phyloP scores from a whole-genome alignment of 2,113 vertebrate genomes.

The Thunnus maccoyii region DNA sequence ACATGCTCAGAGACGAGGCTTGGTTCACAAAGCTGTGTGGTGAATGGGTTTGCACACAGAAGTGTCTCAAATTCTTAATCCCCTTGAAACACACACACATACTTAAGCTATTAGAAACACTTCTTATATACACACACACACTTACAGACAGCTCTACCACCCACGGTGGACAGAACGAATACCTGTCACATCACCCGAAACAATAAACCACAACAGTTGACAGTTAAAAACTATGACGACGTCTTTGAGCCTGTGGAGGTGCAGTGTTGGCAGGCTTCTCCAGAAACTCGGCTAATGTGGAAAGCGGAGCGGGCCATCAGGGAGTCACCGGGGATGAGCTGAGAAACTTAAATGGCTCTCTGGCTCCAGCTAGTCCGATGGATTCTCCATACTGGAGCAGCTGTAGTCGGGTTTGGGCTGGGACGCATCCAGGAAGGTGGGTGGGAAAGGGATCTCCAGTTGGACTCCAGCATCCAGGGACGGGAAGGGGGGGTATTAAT shows the following conservation, averaged over 20 bases:
- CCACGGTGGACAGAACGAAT: conserved; percentile 55
- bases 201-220: conserved; percentile 64
- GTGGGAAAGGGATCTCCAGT: conserved; percentile 73
- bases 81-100: conserved; percentile 46
- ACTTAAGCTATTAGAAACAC: conserved; percentile 57
- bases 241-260: conserved; percentile 46
- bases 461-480: conserved; percentile 26
- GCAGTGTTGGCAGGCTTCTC: conserved; percentile 56
- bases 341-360: conserved; percentile 69
- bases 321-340: conserved; percentile 66
- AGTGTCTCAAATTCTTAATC: conserved; percentile 41
- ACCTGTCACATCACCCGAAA: conserved; percentile 55
- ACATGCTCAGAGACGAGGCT: conserved; percentile 27
- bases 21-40: conserved; percentile 23
- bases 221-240: conserved; percentile 39
- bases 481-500: conserved; percentile 43
- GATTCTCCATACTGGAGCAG: conserved; percentile 82
- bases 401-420: conserved; percentile 70
- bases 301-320: conserved; percentile 48
- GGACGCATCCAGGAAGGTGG: conserved; percentile 78
- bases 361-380: conserved; percentile 70
- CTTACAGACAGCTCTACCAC: conserved; percentile 57
- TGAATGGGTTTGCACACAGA: conserved; percentile 31
- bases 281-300: conserved; percentile 55
- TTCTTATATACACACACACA: conserved; percentile 58